These are phyloP conservation scores for Pseudopleuronectes americanus DNA, from an alignment of 2,797 vertebrate genomes.

Conservation along the genomic window DNA sequence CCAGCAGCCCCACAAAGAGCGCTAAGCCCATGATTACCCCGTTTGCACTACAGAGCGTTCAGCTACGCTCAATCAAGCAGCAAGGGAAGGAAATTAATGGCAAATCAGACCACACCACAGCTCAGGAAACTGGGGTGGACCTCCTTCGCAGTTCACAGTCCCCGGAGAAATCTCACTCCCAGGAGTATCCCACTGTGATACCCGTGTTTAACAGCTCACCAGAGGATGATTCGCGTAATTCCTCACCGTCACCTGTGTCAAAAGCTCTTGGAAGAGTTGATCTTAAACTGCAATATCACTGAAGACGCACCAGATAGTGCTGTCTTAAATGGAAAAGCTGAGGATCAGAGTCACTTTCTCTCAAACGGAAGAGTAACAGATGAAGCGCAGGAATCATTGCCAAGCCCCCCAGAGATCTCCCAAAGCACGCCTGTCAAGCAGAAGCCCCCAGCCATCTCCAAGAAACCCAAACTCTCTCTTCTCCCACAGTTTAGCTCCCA, in stretches of 20 bases:
- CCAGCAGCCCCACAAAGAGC: slow-evolving; percentile 72
- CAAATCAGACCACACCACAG: slow-evolving; percentile 47
- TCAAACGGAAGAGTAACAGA: slow-evolving; percentile 46
- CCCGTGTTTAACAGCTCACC: slow-evolving; percentile 44
- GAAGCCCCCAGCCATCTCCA: slow-evolving; percentile 90
- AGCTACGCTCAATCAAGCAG: slow-evolving; percentile 89
- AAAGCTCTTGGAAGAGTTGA: slow-evolving; percentile 73
- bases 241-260: slow-evolving; percentile 76
- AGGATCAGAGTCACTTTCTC: slow-evolving; percentile 34
- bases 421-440: slow-evolving; percentile 82
- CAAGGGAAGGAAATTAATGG: slow-evolving; percentile 66
- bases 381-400: slow-evolving; percentile 27
- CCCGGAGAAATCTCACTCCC: slow-evolving; percentile 69
- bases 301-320: slow-evolving; percentile 41
- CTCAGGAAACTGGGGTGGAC: slow-evolving; percentile 77
- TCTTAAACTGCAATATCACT: slow-evolving; percentile 67
- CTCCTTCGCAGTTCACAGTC: slow-evolving; percentile 67
- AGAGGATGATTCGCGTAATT: slow-evolving; percentile 51
- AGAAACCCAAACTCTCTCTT: slow-evolving; percentile 92
- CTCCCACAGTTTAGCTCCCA: slow-evolving; percentile 77
- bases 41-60: slow-evolving; percentile 91
- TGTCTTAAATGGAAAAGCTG: slow-evolving; percentile 33
- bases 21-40: slow-evolving; percentile 91
- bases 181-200: slow-evolving; percentile 48
- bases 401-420: slow-evolving; percentile 56